Evolutionary conservation across 2,113 vertebrate genomes (phyloP).

Genomic region (Scortum barcoo): DNA sequence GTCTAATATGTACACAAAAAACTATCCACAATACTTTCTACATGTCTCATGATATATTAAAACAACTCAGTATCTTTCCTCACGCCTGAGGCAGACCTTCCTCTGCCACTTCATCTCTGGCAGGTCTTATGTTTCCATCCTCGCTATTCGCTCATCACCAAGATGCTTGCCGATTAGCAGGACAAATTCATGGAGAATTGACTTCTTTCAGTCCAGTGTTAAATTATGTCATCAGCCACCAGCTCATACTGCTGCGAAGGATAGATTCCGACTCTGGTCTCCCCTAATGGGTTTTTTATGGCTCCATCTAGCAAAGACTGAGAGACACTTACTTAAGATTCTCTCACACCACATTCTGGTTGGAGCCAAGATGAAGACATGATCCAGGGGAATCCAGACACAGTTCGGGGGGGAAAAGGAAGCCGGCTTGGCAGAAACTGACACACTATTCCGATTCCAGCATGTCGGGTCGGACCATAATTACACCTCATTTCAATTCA

Average conservation of each 20-base stretch:
- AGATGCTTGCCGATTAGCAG: background rate
- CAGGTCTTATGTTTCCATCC: background rate
- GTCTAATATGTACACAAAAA: background rate
- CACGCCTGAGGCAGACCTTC: background rate
- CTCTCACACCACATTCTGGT: constrained; percentile 57
- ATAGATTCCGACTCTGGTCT: constrained; percentile 34
- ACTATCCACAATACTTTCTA: background rate
- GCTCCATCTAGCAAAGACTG: constrained; percentile 43
- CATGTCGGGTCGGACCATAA: constrained; percentile 67
- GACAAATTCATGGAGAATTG: background rate
- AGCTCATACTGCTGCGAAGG: constrained; percentile 31
- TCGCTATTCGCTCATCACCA: constrained; percentile 8
- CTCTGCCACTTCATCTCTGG: background rate
- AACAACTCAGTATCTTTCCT: constrained; percentile 2
- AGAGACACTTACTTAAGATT: constrained; percentile 69
- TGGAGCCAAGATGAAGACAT: constrained; percentile 61
- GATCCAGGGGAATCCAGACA: constrained; percentile 55
- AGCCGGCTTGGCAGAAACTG: constrained; percentile 64
- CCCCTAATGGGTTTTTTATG: constrained; percentile 31
- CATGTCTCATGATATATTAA: background rate
- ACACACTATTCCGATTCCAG: constrained; percentile 59
- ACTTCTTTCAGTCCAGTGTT: background rate
- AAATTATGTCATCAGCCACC: constrained; percentile 42
- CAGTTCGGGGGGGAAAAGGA: constrained; percentile 60
- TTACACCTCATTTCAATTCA: constrained; percentile 75